phyloP scores from a whole-genome alignment of 92 coral and sea anemone genomes.

The Siderastrea siderea region DNA sequence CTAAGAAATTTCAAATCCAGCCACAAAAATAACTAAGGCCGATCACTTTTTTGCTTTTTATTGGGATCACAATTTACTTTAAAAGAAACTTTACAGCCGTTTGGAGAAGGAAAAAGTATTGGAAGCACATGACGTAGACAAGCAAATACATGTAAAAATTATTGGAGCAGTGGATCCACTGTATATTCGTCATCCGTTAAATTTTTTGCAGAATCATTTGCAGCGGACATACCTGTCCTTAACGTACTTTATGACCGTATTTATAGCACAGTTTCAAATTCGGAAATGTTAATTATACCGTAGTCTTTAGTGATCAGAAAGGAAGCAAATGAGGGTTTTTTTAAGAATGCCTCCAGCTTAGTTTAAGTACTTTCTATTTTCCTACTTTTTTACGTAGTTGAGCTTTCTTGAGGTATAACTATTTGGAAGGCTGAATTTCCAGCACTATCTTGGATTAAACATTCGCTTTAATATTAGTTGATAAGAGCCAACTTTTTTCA shows the following conservation, averaged over 20 bases:
- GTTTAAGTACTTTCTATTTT: neutral
- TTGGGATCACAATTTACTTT: neutral
- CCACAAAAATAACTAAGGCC: neutral
- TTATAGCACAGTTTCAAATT: constrained; percentile 7
- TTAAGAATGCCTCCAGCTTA: neutral
- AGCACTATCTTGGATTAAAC: neutral
- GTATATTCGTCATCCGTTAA: neutral
- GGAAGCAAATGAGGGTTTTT: neutral
- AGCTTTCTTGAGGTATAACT: neutral
- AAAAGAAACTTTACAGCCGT: neutral
- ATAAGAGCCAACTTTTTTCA: neutral
- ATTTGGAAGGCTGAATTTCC: neutral
- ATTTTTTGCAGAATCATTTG: neutral
- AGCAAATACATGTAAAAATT: neutral
- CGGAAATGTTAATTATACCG: constrained; percentile 3
- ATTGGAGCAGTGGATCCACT: no score
- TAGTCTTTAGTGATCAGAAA: neutral
- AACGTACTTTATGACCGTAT: neutral
- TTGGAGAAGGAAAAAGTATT: neutral
- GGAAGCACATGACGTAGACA: neutral
- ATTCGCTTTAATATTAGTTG: neutral
- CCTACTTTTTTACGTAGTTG: neutral
- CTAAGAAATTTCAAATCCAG: neutral
- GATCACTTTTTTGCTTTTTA: neutral
- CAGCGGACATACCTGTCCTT: neutral